Evolutionary conservation across 1,140 invertebrate species (phyloP), one percentile per base, ranked within the genome.

Genomic region (Rhyzopertha dominica): DNA sequence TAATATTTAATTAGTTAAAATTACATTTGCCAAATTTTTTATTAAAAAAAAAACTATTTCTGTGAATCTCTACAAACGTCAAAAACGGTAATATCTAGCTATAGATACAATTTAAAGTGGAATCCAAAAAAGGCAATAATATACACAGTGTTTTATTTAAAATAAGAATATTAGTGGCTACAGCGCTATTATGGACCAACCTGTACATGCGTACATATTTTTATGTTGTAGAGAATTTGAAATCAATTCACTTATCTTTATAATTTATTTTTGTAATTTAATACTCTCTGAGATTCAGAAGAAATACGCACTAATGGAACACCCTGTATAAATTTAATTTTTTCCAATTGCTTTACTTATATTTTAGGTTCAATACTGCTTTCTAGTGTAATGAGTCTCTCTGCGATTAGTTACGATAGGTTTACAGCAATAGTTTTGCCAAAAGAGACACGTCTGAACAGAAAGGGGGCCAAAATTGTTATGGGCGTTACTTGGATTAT

Each of bases 331-430:
- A 25, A 7, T 7, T 25, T 25, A 25, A 25, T 25, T n/a, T 25
- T n/a, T 8, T 26, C 8, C 8, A n/a, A 8, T n/a, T 26, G n/a
- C 8, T 8, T 8, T 8, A 26, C 25, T 37, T 16, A n/a, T n/a
- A n/a, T 72, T 72, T 49, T 56, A 81, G 80, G 76, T 34, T 70
- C 78, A 2, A 71, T 85, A 31, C 68, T 87, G 2, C 65, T 89
- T 22, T 76, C 79, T 2, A 82, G 81, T 37, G 84, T 91, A 0
- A 80, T 86, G 29, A 87, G 82, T 23, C 70, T 93, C 29, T 82
- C 85, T 12, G 73, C 80, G 3, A 84, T 92, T 20, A 89, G 83
- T n/a, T 82, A 87, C 40, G 87, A 92, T 62, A 74, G 88, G 14
- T 73, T 91, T 10, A 80, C 85, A 5, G 85, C 85, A 4, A 85